Conservation (phyloP, 2,113 vertebrate genomes). For the Fulmarus glacialis region DNA sequence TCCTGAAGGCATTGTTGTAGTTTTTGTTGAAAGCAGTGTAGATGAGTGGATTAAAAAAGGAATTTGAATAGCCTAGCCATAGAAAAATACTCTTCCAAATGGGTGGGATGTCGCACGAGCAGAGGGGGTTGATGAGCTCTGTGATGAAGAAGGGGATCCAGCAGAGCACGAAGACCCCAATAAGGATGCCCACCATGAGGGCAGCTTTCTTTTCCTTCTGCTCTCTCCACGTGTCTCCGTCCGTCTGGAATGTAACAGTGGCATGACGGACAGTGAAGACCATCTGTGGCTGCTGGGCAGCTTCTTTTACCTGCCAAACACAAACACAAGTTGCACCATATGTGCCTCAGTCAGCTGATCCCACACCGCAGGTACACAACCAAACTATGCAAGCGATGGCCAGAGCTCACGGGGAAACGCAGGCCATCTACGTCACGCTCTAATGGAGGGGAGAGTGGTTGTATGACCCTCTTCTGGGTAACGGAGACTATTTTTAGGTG, state of each 20-base stretch:
- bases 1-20: conserved; percentile 95
- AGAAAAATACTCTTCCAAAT: conserved; percentile 97
- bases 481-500: background rate
- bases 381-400: background rate
- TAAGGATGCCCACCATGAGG: conserved; percentile 94
- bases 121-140: conserved; percentile 90
- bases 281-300: conserved; percentile 85
- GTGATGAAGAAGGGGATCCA: conserved; percentile 98
- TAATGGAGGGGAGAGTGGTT: background rate
- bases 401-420: background rate
- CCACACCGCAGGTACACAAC: background rate
- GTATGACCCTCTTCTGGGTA: background rate
- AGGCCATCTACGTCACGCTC: background rate
- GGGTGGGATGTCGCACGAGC: conserved; percentile 88
- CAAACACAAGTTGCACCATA: background rate
- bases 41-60: conserved; percentile 97
- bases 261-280: conserved; percentile 87
- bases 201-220: conserved; percentile 94
- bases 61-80: conserved; percentile 98
- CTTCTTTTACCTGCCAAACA: conserved; percentile 83
- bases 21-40: conserved; percentile 98
- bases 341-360: background rate
- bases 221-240: conserved; percentile 90
- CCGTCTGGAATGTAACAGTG: conserved; percentile 90
- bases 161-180: conserved; percentile 93